These are phyloP conservation scores for Deilephila elpenor DNA, from an alignment of 2,888 invertebrate genomes.

Conservation along the genomic window DNA sequence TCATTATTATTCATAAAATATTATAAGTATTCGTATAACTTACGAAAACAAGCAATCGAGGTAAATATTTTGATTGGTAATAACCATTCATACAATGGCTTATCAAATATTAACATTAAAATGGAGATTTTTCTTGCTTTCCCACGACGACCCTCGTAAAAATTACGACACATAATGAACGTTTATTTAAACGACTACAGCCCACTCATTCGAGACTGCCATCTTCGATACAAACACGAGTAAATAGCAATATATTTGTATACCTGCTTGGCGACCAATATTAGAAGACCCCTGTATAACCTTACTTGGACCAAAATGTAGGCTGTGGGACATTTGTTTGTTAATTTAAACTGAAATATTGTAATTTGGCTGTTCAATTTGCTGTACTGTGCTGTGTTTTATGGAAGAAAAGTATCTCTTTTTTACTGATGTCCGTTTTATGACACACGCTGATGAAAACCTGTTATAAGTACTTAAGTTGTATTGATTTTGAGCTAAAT, in stretches of 20 bases:
- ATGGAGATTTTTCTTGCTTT: constrained; percentile 53
- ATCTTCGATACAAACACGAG: constrained; percentile 29
- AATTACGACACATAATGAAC: constrained; percentile 36
- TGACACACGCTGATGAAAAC: too few species aligned
- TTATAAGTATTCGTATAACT: too few species aligned
- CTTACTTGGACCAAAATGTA: neutral
- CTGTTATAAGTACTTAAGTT: too few species aligned
- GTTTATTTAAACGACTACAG: constrained; percentile 34
- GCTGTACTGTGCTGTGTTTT: too few species aligned
- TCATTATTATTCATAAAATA: constrained; percentile 2
- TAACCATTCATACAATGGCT: neutral
- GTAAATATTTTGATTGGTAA: too few species aligned
- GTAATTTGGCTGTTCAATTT: neutral
- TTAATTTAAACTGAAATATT: neutral
- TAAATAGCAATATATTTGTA: constrained; percentile 30
- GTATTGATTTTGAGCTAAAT: too few species aligned
- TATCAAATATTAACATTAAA: constrained; percentile 45
- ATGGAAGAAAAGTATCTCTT: too few species aligned
- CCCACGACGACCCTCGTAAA: constrained; percentile 54
- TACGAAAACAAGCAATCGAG: too few species aligned
- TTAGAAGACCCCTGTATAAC: constrained; percentile 18
- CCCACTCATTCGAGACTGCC: constrained; percentile 29
- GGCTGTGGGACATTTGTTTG: constrained; percentile 7
- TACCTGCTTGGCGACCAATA: constrained; percentile 8
- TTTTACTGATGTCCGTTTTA: too few species aligned